Evolutionary conservation across 2,888 invertebrate species (phyloP), one percentile per base, ranked within the genome.

Genomic region (Sthenelais limicola): DNA sequence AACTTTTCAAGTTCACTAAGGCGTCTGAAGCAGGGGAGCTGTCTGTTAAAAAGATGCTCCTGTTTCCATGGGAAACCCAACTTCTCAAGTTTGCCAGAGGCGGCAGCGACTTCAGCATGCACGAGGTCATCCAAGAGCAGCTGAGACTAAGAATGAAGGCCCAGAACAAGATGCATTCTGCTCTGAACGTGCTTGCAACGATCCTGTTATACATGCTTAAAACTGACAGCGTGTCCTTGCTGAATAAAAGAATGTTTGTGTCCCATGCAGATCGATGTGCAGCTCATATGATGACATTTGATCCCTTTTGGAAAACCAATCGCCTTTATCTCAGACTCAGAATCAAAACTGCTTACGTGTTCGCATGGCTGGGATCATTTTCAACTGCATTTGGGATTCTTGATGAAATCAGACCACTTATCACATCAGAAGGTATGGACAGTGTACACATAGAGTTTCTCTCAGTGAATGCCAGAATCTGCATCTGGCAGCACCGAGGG

Each of bases 111-210:
- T 62, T 62, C 38, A 62, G 38, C 4, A 43, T 62, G 3, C 62
- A 62, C 15, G 62, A 62, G 62, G 62, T 62, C 35, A 35, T 62
- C 15, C 62, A 62, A 28, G 7, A 62, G 24, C 62, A 35, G 24
- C 62, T 62, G 3, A 35, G 24, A 18, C 24, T 24, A 5, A 35
- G 62, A 24, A 62, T 62, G 62, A 3, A 38, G 24, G 3, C 7
- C 26, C 35, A 21, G 1, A 7, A 35, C 3, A 4, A 35, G 15
- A 4, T 62, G 62, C 3, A 38, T 1, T 43, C 62, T 4, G 24
- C 62, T 24, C 38, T 62, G 24, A 15, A 7, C 3, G 24, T 28
- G 1, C 62, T 62, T 21, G 62, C 62, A 24, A 35, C 7, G 21
- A 33, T 62, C 35, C 62, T 62, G 15, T 21, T 62, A 35, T 38